Evolutionary conservation across 2,888 invertebrate genomes (phyloP).

Genomic region (Entomobrya proxima): DNA sequence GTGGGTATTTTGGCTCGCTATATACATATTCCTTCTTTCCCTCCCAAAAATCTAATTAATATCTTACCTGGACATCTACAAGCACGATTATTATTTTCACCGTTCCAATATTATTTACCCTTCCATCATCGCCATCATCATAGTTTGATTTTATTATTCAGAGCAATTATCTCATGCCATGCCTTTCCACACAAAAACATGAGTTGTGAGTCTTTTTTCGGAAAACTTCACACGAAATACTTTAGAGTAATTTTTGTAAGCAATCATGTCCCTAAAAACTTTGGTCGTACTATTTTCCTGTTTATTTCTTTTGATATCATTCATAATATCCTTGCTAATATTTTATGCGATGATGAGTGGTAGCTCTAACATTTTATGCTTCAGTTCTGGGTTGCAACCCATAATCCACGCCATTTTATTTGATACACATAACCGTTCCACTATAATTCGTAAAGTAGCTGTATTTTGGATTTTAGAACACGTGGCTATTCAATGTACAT

Average conservation of each 20-base stretch:
- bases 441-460: neutral
- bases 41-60: constrained; percentile 51
- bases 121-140: constrained; percentile 6
- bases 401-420: constrained; percentile 31
- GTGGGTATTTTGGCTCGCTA: neutral
- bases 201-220: neutral
- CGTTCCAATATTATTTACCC: constrained; percentile 39
- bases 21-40: constrained; percentile 20
- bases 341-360: constrained; percentile 44
- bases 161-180: constrained; percentile 47
- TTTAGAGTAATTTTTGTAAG: neutral
- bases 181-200: constrained; percentile 28
- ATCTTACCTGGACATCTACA: constrained; percentile 60
- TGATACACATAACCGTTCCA: neutral
- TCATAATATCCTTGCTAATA: constrained; percentile 27
- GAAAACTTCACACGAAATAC: constrained; percentile 27
- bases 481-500: constrained; percentile 17
- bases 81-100: constrained; percentile 43
- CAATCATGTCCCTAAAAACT: constrained; percentile 1
- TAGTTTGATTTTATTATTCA: constrained; percentile 57
- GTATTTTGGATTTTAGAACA: constrained; percentile 6
- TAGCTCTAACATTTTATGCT: constrained; percentile 22
- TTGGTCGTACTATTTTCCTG: neutral
- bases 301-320: constrained; percentile 16
- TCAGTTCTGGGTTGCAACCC: neutral